These are phyloP conservation scores for Beris chalybata DNA, from an alignment of 2,888 invertebrate genomes.

Conservation along the genomic window DNA sequence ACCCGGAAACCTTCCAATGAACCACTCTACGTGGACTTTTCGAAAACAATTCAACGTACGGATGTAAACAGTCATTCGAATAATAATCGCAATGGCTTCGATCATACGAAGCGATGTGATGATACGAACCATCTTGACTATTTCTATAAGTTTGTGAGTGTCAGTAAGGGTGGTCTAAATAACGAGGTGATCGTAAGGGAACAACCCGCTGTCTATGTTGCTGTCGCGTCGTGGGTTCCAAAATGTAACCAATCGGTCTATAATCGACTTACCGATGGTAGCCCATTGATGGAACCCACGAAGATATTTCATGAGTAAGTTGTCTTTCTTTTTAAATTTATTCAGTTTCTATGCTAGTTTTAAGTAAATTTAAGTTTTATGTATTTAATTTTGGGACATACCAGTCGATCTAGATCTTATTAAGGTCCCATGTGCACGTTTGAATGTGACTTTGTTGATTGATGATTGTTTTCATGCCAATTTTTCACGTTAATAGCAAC, in stretches of 20 bases:
- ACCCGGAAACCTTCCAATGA: slow-evolving; percentile 55
- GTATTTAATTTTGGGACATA: no score
- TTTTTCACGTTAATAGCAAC: no score
- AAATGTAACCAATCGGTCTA: slow-evolving; percentile 60
- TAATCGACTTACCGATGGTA: slow-evolving; percentile 40
- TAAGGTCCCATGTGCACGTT: no score
- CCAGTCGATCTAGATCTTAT: no score
- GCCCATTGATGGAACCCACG: slow-evolving; percentile 54
- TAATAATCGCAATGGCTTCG: slow-evolving; percentile 27
- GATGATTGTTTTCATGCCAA: no score
- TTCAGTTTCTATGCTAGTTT: no score
- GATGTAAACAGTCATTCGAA: slow-evolving; percentile 3
- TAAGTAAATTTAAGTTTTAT: no score
- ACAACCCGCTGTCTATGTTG: slow-evolving; percentile 69
- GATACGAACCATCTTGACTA: slow-evolving; percentile 36
- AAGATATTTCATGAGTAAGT: slow-evolving; percentile 54
- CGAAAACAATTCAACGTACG: slow-evolving; percentile 48
- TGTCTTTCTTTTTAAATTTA: no score
- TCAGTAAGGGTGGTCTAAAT: slow-evolving; percentile 38
- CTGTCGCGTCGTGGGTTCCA: slow-evolving; percentile 74
- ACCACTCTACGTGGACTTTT: slow-evolving; percentile 56
- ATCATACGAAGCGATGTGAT: slow-evolving; percentile 30
- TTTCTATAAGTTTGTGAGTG: slow-evolving; percentile 42
- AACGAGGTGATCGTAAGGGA: slow-evolving; percentile 38
- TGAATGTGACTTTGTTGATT: no score